Evolutionary conservation across 2,888 invertebrate species (phyloP), one percentile per base, ranked within the genome.

Genomic region (Alloplasta piceator): DNA sequence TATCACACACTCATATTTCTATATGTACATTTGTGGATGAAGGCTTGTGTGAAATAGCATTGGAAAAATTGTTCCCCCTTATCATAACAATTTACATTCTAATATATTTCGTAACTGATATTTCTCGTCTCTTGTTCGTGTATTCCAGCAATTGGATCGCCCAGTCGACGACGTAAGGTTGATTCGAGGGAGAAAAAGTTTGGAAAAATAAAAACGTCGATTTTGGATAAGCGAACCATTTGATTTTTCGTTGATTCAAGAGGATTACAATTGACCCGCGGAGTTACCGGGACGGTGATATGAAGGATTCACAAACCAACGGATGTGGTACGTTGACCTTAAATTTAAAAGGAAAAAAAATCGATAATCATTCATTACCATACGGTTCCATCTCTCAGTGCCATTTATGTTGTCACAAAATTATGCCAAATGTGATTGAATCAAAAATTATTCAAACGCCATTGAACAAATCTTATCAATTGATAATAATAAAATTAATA

Each of bases 301-400:
- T 90, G 90, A 90, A 89, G 90, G 86, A 90, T 87, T 86, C 87
- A 85, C 86, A 87, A 87, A 88, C 81, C 82, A 89, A 87, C 83
- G 89, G 87, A 84, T 87, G 90, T 86, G 90, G 90, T 90, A 89
- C 43, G 90, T 89, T 81, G 26, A 60, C 48, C 26, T 61, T 77
- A 46, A 39, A 78, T 78, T 38, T 67, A 73, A 48, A 63, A 9
- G 67, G 26, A n/a, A 5, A n/a, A 36, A 46, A 46, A 39, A 56
- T 55, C 39, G 7, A 6, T 41, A n/a, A n/a, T 41, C 41, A 41
- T 6, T 41, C 41, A 41, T 41, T 41, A 7, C 5, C 41, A 6
- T 41, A 50, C 12, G 14, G 6, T 50, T 14, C n/a, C 14, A 12
- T 46, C 9, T 39, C 14, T 52, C 7, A 52, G 36, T 16, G 66